phyloP scores from a whole-genome alignment of 2,888 invertebrate genomes.

The Chloroclysta siterata region DNA sequence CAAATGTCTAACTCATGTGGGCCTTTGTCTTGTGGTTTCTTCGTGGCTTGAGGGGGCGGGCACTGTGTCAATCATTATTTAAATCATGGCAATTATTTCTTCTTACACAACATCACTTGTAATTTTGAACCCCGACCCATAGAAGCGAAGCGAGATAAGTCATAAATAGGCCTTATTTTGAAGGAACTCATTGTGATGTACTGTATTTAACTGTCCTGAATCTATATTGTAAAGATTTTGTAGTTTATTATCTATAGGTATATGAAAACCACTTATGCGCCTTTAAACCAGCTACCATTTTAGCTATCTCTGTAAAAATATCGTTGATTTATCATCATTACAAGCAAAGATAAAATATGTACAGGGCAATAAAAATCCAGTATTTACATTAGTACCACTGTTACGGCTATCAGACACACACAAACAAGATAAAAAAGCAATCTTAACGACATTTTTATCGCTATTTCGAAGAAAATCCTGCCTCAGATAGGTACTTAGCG shows the following conservation, averaged over 20 bases:
- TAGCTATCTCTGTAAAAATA: conserved; percentile 31
- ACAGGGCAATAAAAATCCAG: conserved; percentile 64
- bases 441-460: conserved; percentile 76
- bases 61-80: conserved; percentile 27
- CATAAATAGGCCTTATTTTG: background rate
- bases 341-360: conserved; percentile 58
- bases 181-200: background rate
- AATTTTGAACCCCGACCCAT: background rate
- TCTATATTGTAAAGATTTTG: background rate
- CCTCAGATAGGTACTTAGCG: conserved; percentile 38
- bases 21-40: conserved; percentile 41
- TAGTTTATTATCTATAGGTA: too few species aligned
- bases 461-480: conserved; percentile 60
- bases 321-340: conserved; percentile 55
- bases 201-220: background rate
- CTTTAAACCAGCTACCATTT: background rate
- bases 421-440: conserved; percentile 74
- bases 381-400: conserved; percentile 69
- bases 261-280: background rate
- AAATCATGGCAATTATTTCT: conserved; percentile 18
- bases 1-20: conserved; percentile 38
- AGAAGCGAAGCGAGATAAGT: background rate
- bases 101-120: background rate
- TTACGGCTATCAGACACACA: conserved; percentile 62
- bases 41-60: conserved; percentile 27